Conservation (phyloP, 2,113 vertebrate genomes). For the Marmota monax region DNA sequence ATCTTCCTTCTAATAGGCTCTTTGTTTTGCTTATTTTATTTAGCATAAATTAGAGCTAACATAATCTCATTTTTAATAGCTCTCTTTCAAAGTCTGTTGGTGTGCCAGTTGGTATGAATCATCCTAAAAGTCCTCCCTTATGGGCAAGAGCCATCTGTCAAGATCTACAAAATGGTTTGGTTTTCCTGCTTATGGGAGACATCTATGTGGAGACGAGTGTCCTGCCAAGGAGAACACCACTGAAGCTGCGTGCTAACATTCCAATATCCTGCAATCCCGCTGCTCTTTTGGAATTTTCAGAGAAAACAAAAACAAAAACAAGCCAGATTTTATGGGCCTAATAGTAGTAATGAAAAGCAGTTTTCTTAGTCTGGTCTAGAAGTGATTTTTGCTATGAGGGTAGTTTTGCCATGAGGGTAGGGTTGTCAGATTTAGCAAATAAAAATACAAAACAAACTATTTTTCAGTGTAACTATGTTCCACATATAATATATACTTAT, state of each 20-base stretch:
- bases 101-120: conserved; percentile 71
- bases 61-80: conserved; percentile 69
- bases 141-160: conserved; percentile 80
- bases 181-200: conserved; percentile 69
- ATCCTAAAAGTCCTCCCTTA: conserved; percentile 69
- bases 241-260: neutral
- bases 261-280: neutral
- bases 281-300: conserved; percentile 11
- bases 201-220: neutral
- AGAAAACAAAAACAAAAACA: neutral
- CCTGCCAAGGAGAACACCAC: conserved; percentile 26
- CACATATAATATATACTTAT: neutral
- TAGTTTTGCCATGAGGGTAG: neutral
- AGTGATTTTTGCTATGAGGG: conserved; percentile 32
- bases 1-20: conserved; percentile 55
- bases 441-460: neutral
- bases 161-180: conserved; percentile 59
- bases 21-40: conserved; percentile 73
- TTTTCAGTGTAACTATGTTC: neutral
- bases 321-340: neutral
- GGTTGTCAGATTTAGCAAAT: conserved; percentile 28
- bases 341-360: conserved; percentile 28
- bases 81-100: conserved; percentile 72
- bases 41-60: conserved; percentile 71
- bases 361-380: conserved; percentile 34